Conservation (phyloP, 1,140 invertebrate species). For the Adoxophyes honmai region DNA sequence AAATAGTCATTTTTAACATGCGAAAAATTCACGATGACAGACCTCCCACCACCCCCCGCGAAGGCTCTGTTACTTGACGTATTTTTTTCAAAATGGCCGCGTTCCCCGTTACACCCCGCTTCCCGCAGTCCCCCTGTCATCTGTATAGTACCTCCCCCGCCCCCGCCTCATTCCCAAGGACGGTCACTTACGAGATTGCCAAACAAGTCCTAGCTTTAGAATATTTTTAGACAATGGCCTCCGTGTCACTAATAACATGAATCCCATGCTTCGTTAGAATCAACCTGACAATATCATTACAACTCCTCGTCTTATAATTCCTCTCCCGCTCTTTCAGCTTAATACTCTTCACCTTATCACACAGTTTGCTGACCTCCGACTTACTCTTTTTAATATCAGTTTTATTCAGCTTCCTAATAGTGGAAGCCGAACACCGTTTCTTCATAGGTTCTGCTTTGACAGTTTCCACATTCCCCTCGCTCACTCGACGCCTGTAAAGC, state of each 20-base stretch:
- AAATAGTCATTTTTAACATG: too few relatives aligned
- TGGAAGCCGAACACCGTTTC: conserved; percentile 56
- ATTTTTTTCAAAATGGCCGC: too few relatives aligned
- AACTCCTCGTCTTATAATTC: conserved; percentile 74
- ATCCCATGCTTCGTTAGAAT: conserved; percentile 86
- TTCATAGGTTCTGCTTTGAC: conserved; percentile 29
- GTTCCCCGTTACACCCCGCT: too few relatives aligned
- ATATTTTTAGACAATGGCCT: conserved; percentile 80
- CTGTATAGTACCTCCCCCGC: too few relatives aligned
- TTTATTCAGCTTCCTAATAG: conserved; percentile 53
- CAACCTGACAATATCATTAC: conserved; percentile 83
- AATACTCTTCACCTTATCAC: conserved; percentile 63
- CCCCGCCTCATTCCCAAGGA: too few relatives aligned
- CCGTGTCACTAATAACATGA: conserved; percentile 85
- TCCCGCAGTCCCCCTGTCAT: too few relatives aligned
- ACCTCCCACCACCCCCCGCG: too few relatives aligned
- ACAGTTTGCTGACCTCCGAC: conserved; percentile 63
- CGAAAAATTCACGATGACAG: too few relatives aligned
- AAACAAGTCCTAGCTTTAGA: too few relatives aligned
- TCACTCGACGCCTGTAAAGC: conserved; percentile 48
- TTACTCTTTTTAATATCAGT: conserved; percentile 63
- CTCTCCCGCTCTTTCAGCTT: conserved; percentile 52
- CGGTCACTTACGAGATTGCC: too few relatives aligned
- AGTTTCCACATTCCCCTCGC: conserved; percentile 54
- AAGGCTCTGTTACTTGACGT: too few relatives aligned